Evolutionary conservation across 2,113 vertebrate genomes (phyloP).

Genomic region (Scartelaos histophorus): DNA sequence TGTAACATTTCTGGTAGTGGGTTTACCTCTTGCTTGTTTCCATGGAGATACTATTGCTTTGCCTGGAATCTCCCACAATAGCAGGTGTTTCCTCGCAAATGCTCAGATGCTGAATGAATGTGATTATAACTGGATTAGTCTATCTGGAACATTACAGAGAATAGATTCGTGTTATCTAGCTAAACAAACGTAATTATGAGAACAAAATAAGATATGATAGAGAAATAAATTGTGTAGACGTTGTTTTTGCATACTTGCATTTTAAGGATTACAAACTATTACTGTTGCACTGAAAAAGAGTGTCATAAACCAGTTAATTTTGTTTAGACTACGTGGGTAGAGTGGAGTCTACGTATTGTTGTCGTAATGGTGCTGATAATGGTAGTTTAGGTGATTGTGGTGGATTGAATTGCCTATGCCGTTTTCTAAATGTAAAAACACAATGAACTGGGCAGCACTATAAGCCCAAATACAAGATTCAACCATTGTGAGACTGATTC

Average conservation of each 20-base stretch:
- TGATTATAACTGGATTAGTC: conserved; percentile 59
- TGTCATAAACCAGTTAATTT: background rate
- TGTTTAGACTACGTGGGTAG: too few species aligned
- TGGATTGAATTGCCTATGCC: background rate
- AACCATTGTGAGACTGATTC: too few species aligned
- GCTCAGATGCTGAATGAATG: conserved; percentile 44
- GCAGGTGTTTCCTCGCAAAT: background rate
- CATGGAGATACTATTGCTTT: too few species aligned
- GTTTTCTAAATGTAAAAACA: background rate
- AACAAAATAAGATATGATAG: background rate
- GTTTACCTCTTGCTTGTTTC: too few species aligned
- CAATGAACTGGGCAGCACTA: too few species aligned
- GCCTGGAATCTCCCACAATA: too few species aligned
- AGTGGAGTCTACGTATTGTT: too few species aligned
- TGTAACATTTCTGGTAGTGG: too few species aligned
- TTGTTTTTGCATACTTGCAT: background rate
- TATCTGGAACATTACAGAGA: conserved; percentile 52
- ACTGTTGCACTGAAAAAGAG: background rate
- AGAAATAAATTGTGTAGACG: too few species aligned
- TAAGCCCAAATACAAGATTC: too few species aligned
- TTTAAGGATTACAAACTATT: background rate
- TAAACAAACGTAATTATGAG: conserved; percentile 26
- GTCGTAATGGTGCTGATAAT: too few species aligned
- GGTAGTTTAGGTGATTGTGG: background rate
- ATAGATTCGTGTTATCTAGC: conserved; percentile 42